Conservation (phyloP, 2,113 vertebrate species). For the Protomyctophum bolini region DNA sequence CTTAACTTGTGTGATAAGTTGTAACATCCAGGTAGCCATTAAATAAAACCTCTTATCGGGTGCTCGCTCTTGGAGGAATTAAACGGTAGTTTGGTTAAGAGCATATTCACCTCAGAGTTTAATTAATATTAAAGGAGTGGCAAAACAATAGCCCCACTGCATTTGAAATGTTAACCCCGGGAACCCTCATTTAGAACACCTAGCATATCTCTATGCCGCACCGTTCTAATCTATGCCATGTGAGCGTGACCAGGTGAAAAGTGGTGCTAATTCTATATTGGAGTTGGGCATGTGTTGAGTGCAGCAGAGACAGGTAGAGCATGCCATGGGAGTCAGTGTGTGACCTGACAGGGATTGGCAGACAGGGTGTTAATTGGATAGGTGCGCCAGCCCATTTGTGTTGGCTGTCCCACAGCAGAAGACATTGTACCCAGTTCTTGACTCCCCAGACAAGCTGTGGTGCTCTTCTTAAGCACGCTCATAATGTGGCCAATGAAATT, state of each 20-base stretch:
- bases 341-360: slow-evolving; percentile 91
- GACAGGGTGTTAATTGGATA: slow-evolving; percentile 97
- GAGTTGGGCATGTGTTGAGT: slow-evolving; percentile 85
- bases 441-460: slow-evolving; percentile 66
- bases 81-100: slow-evolving; percentile 70
- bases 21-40: slow-evolving; percentile 74
- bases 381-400: slow-evolving; percentile 88
- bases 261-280: slow-evolving; percentile 92
- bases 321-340: slow-evolving; percentile 82
- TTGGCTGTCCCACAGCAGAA: slow-evolving; percentile 85
- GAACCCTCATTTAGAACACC: slow-evolving; percentile 95
- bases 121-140: slow-evolving; percentile 97
- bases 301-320: slow-evolving; percentile 87
- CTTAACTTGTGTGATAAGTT: slow-evolving; percentile 76
- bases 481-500: slow-evolving; percentile 62
- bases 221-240: slow-evolving; percentile 91
- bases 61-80: slow-evolving; percentile 75
- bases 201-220: slow-evolving; percentile 92
- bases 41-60: slow-evolving; percentile 81
- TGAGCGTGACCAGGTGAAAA: slow-evolving; percentile 84
- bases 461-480: slow-evolving; percentile 59
- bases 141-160: slow-evolving; percentile 86
- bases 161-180: slow-evolving; percentile 92
- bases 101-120: slow-evolving; percentile 86
- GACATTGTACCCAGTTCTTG: slow-evolving; percentile 77